Evolutionary conservation across 2,888 invertebrate genomes (phyloP).

Genomic region (Habroteleia sp.): DNA sequence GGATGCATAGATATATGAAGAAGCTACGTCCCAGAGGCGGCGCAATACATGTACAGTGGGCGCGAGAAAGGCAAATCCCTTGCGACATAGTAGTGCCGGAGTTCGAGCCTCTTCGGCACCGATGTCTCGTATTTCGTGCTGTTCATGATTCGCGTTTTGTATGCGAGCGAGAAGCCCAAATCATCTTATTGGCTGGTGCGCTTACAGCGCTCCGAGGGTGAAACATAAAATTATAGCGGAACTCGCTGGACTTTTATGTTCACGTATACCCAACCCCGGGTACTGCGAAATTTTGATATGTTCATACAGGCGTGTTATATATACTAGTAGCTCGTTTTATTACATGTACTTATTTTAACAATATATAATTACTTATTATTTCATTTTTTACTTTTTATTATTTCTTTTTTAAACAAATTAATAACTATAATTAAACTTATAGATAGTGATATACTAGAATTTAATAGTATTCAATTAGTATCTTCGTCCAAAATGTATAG

Average conservation of each 20-base stretch:
- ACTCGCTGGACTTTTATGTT: slow-evolving; percentile 34
- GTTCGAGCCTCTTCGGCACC: slow-evolving; percentile 49
- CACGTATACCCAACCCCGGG: slow-evolving; percentile 2
- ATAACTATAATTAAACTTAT: too few species aligned
- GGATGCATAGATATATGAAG: slow-evolving; percentile 50
- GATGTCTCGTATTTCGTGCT: slow-evolving; percentile 48
- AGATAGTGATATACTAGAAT: too few species aligned
- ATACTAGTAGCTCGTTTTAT: too few species aligned
- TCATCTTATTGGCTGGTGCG: slow-evolving; percentile 67
- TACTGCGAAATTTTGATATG: slow-evolving; percentile 20
- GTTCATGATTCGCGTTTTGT: slow-evolving; percentile 52
- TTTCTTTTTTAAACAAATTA: too few species aligned
- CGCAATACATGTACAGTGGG: slow-evolving; percentile 36
- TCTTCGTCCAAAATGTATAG: too few species aligned
- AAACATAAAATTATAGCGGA: slow-evolving; percentile 28
- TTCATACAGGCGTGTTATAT: too few species aligned
- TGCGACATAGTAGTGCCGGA: slow-evolving; percentile 34
- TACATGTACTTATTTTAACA: too few species aligned
- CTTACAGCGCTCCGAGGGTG: slow-evolving; percentile 6
- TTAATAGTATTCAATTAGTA: too few species aligned
- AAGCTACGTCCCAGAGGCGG: slow-evolving; percentile 53
- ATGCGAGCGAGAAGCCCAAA: slow-evolving; percentile 49
- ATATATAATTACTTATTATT: too few species aligned
- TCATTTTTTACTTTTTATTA: too few species aligned
- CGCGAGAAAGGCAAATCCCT: slow-evolving; percentile 46